These are phyloP conservation scores for Phanerotoma sp. DNA, from an alignment of 2,888 invertebrate genomes.

Conservation along the genomic window DNA sequence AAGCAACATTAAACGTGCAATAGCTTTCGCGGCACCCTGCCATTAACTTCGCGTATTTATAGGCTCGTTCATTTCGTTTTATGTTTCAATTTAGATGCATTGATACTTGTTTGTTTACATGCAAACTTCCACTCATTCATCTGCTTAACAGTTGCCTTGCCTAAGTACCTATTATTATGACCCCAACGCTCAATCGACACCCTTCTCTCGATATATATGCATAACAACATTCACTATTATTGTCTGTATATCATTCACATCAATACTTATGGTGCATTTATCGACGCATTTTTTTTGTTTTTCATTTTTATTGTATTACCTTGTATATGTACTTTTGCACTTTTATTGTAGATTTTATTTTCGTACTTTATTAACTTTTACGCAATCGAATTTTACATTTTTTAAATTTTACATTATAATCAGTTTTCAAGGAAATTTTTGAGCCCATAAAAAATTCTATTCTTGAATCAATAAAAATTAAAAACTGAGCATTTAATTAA, in stretches of 20 bases:
- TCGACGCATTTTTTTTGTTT: not conserved
- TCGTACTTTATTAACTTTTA: too few relatives aligned
- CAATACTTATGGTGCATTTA: constrained; percentile 7
- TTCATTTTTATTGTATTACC: not conserved
- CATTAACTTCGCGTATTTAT: constrained; percentile 56
- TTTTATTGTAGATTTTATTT: too few relatives aligned
- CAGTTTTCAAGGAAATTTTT: too few relatives aligned
- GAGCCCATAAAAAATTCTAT: too few relatives aligned
- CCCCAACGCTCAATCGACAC: constrained; percentile 36
- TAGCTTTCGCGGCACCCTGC: constrained; percentile 55
- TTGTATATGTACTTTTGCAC: too few relatives aligned
- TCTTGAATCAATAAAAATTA: too few relatives aligned
- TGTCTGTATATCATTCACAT: constrained; percentile 20
- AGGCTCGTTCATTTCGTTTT: constrained; percentile 53
- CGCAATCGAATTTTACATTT: too few relatives aligned
- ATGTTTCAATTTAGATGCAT: constrained; percentile 58
- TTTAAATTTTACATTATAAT: too few relatives aligned
- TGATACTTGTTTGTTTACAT: constrained; percentile 57
- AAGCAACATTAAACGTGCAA: constrained; percentile 51
- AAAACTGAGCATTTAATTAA: too few relatives aligned
- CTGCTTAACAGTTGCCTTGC: constrained; percentile 36
- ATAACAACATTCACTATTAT: constrained; percentile 24
- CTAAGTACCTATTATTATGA: constrained; percentile 49
- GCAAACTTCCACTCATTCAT: constrained; percentile 48
- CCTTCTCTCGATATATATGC: constrained; percentile 27